Evolutionary conservation across 2,888 invertebrate species (phyloP), one percentile per base, ranked within the genome.

Genomic region (Ischnura elegans): DNA sequence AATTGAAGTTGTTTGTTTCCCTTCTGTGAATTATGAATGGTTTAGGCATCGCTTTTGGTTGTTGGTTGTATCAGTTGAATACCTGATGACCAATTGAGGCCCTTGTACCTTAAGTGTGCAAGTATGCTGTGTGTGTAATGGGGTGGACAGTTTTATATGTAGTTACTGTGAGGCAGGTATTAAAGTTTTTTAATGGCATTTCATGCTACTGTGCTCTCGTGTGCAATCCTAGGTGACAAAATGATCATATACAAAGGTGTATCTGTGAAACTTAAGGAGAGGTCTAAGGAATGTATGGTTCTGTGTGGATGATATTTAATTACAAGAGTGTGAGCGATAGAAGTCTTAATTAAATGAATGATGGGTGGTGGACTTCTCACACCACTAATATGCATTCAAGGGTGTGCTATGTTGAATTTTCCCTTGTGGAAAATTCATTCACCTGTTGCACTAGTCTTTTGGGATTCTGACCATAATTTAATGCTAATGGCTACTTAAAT

Each of bases 391-490:
- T 90, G 36, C 61, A 90, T 90, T 42, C 13, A 25, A 61, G 42
- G 2, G 51, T 21, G 51, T 90, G 51, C 42, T 90, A 25, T 87
- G 87, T 61, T 61, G 90, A 90, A 90, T 90, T 90, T 90, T 90
- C 90, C 76, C 61, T 25, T 25, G 55, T 36, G 51, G 61, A 55
- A n/a, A 42, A 43, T 90, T 61, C 42, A 10, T n/a, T 36, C 90
- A 51, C 61, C 90, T 90, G 61, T 43, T 61, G 90, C 90, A 90
- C 90, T 90, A 90, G 90, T 90, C 90, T 90, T 90, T 90, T 90
- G 90, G 61, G 61, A 90, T 90, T 90, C 90, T 90, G 90, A 61
- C 90, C 42, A 90, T 42, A 87, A n/a, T 90, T 90, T 55, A 55
- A 76, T 76, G 29, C 76, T 61, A 90, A 90, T 55, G 55, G 90